Conservation (phyloP, 2,113 vertebrate genomes). For the Otocyon megalotis region DNA sequence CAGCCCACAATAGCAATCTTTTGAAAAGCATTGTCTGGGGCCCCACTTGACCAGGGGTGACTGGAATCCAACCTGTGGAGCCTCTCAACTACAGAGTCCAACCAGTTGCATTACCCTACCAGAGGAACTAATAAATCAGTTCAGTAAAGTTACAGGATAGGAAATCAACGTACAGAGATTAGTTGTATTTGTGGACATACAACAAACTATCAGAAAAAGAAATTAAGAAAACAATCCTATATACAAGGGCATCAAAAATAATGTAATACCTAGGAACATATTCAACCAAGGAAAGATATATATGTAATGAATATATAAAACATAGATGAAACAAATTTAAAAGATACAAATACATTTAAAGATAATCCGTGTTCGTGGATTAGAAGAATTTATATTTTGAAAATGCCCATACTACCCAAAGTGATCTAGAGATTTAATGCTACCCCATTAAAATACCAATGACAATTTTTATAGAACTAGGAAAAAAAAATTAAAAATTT, state of each 20-base stretch:
- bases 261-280: not conserved
- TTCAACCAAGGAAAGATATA: not conserved
- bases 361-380: not conserved
- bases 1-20: not conserved
- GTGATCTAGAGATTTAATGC: not conserved
- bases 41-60: not conserved
- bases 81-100: not conserved
- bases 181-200: not conserved
- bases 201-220: not conserved
- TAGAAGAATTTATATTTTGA: not conserved
- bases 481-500: not conserved
- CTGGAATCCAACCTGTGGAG: not conserved
- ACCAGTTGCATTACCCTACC: not conserved
- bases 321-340: not conserved
- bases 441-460: not conserved
- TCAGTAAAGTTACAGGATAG: not conserved
- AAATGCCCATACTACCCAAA: not conserved
- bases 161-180: not conserved
- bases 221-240: not conserved
- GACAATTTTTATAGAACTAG: not conserved
- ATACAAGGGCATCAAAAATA: not conserved
- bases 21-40: not conserved
- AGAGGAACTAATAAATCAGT: not conserved
- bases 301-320: not conserved
- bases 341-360: not conserved